Evolutionary conservation across 2,797 vertebrate genomes (phyloP).

Genomic region (Sus cebifrons): DNA sequence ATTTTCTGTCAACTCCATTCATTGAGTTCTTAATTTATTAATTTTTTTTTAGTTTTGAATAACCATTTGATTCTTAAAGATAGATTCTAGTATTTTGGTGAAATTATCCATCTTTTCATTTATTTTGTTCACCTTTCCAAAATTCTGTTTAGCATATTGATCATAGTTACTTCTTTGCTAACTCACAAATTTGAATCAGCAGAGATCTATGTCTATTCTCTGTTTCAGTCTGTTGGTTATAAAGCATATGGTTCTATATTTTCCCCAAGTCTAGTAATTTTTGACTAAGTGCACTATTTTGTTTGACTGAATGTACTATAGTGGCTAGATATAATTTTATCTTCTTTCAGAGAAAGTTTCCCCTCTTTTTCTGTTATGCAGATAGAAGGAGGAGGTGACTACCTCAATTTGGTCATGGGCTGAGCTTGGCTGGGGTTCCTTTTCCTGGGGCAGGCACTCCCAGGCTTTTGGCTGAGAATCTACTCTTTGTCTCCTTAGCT

Average conservation of each 20-base stretch:
- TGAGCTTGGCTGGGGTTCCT: not conserved
- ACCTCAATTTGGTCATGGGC: not conserved
- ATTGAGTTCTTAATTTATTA: not conserved
- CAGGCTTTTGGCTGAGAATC: not conserved
- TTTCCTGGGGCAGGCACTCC: not conserved
- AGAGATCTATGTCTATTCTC: not conserved
- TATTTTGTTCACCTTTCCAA: not conserved
- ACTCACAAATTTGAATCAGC: constrained; percentile 20
- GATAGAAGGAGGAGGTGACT: not conserved
- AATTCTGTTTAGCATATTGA: constrained; percentile 12
- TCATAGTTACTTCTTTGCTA: not conserved
- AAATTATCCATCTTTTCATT: constrained; percentile 17
- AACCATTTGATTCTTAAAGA: constrained; percentile 36
- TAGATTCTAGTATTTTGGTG: not conserved
- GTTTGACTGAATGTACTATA: constrained; percentile 36
- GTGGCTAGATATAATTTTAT: not conserved
- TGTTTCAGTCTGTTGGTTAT: constrained; percentile 6
- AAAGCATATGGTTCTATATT: not conserved
- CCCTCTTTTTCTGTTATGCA: not conserved
- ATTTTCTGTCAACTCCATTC: not conserved
- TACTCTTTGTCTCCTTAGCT: not conserved
- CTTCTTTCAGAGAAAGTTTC: not conserved
- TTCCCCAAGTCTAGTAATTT: not conserved
- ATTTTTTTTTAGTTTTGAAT: not conserved
- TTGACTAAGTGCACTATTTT: not conserved